phyloP scores from a whole-genome alignment of 2,888 invertebrate genomes.

The Alentia gelatinosa region DNA sequence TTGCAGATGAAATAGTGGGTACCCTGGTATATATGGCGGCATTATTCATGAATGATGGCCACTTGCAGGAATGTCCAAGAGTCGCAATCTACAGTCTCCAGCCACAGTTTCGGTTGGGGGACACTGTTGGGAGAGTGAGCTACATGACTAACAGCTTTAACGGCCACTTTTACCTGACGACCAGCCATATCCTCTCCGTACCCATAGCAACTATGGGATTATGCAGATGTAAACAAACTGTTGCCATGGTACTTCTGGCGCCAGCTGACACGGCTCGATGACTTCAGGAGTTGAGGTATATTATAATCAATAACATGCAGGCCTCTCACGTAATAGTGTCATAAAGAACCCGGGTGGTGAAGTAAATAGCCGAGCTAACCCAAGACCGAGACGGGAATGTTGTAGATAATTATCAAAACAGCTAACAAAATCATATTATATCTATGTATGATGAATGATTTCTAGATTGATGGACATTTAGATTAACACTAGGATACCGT shows the following conservation, averaged over 20 bases:
- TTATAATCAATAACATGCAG: not conserved
- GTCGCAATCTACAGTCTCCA: not conserved
- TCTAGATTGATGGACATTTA: no score
- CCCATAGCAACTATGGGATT: not conserved
- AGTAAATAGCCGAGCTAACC: no score
- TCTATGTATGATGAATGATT: no score
- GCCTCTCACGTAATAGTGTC: no score
- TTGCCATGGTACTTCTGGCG: not conserved
- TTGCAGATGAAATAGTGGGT: no score
- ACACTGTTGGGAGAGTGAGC: not conserved
- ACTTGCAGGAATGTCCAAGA: not conserved
- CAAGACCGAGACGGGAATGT: no score
- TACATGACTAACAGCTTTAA: not conserved
- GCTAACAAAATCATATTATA: no score
- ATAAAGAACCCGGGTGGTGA: no score
- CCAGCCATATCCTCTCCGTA: not conserved
- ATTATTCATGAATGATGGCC: no score
- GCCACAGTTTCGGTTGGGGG: not conserved
- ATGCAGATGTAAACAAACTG: not conserved
- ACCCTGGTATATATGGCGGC: no score
- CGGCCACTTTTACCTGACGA: not conserved
- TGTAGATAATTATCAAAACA: no score
- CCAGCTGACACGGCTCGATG: not conserved
- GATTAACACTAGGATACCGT: no score
- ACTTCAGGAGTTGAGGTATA: not conserved